These are phyloP conservation scores for Harpegnathos saltator DNA, from an alignment of 1,140 invertebrate genomes.

Conservation along the genomic window DNA sequence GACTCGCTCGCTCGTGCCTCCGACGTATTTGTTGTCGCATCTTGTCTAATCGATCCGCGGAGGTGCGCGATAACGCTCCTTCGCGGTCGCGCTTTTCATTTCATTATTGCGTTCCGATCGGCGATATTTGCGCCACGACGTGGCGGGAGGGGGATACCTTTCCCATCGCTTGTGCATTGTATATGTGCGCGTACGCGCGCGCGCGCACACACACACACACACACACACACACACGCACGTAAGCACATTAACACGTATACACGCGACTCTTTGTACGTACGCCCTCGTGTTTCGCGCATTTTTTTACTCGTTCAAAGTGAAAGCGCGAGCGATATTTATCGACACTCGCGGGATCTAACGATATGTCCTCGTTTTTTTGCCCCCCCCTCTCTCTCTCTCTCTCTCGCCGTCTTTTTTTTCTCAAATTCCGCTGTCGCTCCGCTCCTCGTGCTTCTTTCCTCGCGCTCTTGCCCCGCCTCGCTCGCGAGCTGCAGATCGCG, in stretches of 20 bases:
- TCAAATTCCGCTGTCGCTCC: neutral
- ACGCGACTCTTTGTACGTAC: too few relatives aligned
- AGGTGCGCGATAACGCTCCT: neutral
- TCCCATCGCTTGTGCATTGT: too few relatives aligned
- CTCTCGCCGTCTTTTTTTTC: neutral
- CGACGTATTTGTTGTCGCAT: neutral
- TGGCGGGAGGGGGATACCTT: slow-evolving; percentile 68
- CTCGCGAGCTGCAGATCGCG: neutral
- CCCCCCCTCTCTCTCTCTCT: neutral
- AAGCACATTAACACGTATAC: too few relatives aligned
- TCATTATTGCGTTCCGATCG: slow-evolving; percentile 32
- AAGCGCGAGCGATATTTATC: slow-evolving; percentile 51
- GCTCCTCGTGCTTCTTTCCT: neutral
- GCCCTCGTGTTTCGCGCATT: slow-evolving; percentile 5
- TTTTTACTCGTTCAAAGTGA: slow-evolving; percentile 36
- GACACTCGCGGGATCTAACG: slow-evolving; percentile 14
- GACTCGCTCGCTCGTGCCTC: too few relatives aligned
- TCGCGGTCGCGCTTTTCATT: slow-evolving; percentile 5
- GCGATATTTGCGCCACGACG: slow-evolving; percentile 20
- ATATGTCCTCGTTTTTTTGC: neutral
- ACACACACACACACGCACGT: too few relatives aligned
- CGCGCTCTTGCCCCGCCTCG: neutral
- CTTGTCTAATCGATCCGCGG: slow-evolving; percentile 22
- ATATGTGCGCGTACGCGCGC: neutral
- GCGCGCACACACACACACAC: too few relatives aligned